Percentiles rank a stretch among this genome's conserved stretches.
Evolutionary conservation across 2,888 invertebrate species (phyloP).

Genomic region (Ischnus inquisitorius): DNA sequence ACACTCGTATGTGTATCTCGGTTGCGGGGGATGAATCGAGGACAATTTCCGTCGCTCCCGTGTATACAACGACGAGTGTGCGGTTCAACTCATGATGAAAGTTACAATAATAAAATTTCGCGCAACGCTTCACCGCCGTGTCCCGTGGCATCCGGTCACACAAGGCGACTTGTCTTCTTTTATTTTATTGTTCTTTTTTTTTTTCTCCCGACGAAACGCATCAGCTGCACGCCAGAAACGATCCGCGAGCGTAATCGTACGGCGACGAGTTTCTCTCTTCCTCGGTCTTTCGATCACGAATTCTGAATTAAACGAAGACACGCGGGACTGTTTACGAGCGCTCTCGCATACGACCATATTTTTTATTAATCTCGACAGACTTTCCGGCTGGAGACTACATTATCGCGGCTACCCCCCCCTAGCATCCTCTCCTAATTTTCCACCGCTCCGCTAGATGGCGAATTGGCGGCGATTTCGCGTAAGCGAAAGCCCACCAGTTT

Average conservation of each 20-base stretch:
- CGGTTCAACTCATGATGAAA: slow-evolving; percentile 33
- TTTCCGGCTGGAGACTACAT: slow-evolving; percentile 31
- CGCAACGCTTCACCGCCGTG: slow-evolving; percentile 23
- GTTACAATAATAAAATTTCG: slow-evolving; percentile 48
- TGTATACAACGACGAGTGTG: neutral
- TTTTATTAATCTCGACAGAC: slow-evolving; percentile 57
- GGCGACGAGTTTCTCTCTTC: neutral
- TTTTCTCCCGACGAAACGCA: slow-evolving; percentile 36
- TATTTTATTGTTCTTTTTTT: neutral
- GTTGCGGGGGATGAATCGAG: slow-evolving; percentile 35
- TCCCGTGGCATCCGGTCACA: slow-evolving; percentile 54
- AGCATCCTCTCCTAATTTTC: no score
- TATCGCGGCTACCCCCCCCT: slow-evolving; percentile 18
- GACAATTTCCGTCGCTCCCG: neutral
- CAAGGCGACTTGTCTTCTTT: slow-evolving; percentile 37
- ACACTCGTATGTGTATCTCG: no score
- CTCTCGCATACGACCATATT: slow-evolving; percentile 58
- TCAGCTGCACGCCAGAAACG: slow-evolving; percentile 59
- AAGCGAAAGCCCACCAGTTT: no score
- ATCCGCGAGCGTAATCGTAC: slow-evolving; percentile 42
- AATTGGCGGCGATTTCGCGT: no score
- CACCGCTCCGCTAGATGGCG: no score
- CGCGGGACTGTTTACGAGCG: slow-evolving; percentile 48
- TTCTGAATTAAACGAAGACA: slow-evolving; percentile 26
- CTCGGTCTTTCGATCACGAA: neutral